A percentile compares a stretch with the other conserved stretches of the same genome.
These are phyloP conservation scores for Percopsis omiscomaycus DNA, from an alignment of 2,797 vertebrate genomes.

Conservation along the genomic window DNA sequence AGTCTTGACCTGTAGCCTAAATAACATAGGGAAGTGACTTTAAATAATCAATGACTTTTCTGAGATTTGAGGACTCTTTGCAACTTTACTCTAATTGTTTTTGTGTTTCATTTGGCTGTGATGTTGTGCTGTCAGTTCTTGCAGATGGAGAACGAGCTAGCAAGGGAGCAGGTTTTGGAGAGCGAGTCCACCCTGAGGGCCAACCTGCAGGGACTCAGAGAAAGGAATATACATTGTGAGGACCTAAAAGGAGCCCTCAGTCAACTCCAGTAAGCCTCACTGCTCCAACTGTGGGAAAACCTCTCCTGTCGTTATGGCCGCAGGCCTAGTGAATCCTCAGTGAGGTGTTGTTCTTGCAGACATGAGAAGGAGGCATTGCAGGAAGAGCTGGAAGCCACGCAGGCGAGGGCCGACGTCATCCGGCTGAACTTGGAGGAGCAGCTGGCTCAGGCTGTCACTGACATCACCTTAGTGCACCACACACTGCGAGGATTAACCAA, in stretches of 20 bases:
- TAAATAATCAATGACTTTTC: too few species aligned
- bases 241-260: slow-evolving; percentile 79
- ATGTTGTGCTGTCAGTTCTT: slow-evolving; percentile 79
- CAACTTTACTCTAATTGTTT: too few species aligned
- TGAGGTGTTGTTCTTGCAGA: slow-evolving; percentile 48
- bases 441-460: slow-evolving; percentile 69
- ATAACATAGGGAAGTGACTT: too few species aligned
- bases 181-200: slow-evolving; percentile 77
- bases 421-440: slow-evolving; percentile 74
- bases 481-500: slow-evolving; percentile 74
- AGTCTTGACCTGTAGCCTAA: too few species aligned
- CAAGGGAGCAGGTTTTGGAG: slow-evolving; percentile 82
- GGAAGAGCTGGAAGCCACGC: slow-evolving; percentile 73
- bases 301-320: too few species aligned
- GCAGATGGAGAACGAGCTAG: slow-evolving; percentile 84
- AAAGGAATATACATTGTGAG: slow-evolving; percentile 82
- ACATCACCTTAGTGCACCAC: slow-evolving; percentile 75
- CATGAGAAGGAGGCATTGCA: slow-evolving; percentile 62
- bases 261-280: slow-evolving; percentile 75
- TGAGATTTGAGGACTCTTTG: too few species aligned
- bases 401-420: slow-evolving; percentile 56
- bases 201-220: slow-evolving; percentile 77
- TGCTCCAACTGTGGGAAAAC: too few species aligned
- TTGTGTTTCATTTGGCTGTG: neutral
- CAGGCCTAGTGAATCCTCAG: neutral